These are phyloP conservation scores for Dusona sp. DNA, from an alignment of 2,888 invertebrate species.

Conservation along the genomic window DNA sequence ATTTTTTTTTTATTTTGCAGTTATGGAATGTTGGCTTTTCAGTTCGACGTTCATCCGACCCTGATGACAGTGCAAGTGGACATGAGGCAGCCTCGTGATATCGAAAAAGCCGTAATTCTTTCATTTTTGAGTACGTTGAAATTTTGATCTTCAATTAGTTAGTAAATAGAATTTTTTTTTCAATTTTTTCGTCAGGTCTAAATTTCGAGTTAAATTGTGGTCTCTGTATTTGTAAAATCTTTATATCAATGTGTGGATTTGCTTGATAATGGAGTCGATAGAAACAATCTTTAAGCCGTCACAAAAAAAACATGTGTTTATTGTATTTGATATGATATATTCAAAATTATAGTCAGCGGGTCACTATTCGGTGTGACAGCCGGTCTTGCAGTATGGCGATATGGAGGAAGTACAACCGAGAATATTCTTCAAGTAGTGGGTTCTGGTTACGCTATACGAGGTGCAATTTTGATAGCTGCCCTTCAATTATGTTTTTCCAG, in stretches of 20 bases:
- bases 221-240: too few species aligned
- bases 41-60: slow-evolving; percentile 93
- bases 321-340: background rate
- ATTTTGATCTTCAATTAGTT: background rate
- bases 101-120: slow-evolving; percentile 89
- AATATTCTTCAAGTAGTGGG: slow-evolving; percentile 90
- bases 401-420: slow-evolving; percentile 87
- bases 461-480: slow-evolving; percentile 91
- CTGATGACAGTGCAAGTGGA: slow-evolving; percentile 96
- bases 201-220: too few species aligned
- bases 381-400: slow-evolving; percentile 87
- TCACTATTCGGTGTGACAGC: slow-evolving; percentile 89
- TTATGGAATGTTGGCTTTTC: slow-evolving; percentile 85
- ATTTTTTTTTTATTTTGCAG: slow-evolving; percentile 71
- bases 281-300: too few species aligned
- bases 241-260: too few species aligned
- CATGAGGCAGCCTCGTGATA: slow-evolving; percentile 92
- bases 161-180: background rate
- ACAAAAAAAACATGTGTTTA: background rate
- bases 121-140: slow-evolving; percentile 88
- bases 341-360: slow-evolving; percentile 86
- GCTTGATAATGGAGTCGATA: background rate
- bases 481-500: slow-evolving; percentile 92
- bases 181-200: background rate
- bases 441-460: slow-evolving; percentile 87